These are phyloP conservation scores for Scortum barcoo DNA, from an alignment of 2,113 vertebrate species.

Conservation along the genomic window DNA sequence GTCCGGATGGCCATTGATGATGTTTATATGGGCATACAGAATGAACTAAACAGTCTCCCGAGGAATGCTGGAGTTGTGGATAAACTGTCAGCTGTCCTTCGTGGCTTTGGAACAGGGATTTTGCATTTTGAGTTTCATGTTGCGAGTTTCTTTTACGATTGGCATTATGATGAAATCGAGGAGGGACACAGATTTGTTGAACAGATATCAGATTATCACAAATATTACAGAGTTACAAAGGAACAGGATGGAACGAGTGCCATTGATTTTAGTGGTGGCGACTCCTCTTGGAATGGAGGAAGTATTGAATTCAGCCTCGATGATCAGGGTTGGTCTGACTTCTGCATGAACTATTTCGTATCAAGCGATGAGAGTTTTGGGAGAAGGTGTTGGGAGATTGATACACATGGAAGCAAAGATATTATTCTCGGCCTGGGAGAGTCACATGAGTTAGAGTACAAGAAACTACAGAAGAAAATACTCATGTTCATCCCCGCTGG, in stretches of 20 bases:
- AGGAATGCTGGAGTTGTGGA: constrained; percentile 29
- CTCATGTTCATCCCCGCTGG: constrained; percentile 52
- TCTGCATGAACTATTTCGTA: constrained; percentile 68
- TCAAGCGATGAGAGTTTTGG: constrained; percentile 21
- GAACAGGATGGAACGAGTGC: background rate
- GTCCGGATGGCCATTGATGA: constrained; percentile 58
- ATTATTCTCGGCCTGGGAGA: constrained; percentile 70
- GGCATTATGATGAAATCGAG: constrained; percentile 53
- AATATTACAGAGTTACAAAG: constrained; percentile 44
- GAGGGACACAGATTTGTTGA: constrained; percentile 52
- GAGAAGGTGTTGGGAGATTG: constrained; percentile 38
- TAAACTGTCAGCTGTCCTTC: constrained; percentile 1
- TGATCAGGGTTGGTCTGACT: constrained; percentile 46
- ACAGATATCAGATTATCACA: constrained; percentile 63
- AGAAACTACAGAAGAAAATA: rapidly evolving
- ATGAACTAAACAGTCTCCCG: constrained; percentile 60
- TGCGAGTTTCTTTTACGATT: constrained; percentile 34
- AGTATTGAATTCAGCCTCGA: constrained; percentile 59
- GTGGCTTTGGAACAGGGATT: constrained; percentile 4
- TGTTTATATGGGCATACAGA: constrained; percentile 45
- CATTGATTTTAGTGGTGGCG: constrained; percentile 58
- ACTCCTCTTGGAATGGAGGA: constrained; percentile 66
- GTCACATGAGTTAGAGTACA: constrained; percentile 47
- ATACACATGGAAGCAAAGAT: constrained; percentile 50
- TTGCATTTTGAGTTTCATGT: background rate